Evolutionary conservation across 2,797 vertebrate genomes (phyloP).

Genomic region (Betta splendens): DNA sequence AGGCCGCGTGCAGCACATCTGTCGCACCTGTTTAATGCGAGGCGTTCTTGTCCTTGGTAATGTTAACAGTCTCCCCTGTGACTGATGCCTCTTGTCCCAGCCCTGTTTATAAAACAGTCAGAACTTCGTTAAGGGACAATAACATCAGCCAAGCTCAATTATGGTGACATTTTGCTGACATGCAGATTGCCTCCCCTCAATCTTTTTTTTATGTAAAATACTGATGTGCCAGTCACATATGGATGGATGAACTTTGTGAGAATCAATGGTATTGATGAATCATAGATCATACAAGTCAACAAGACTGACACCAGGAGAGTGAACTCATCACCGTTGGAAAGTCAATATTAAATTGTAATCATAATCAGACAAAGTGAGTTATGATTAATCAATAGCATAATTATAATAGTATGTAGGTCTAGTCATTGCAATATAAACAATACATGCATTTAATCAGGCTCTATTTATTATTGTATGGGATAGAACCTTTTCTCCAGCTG

Average conservation of each 20-base stretch:
- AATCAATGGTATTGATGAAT: conserved; percentile 90
- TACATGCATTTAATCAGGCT: conserved; percentile 56
- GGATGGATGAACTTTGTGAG: conserved; percentile 90
- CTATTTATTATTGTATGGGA: conserved; percentile 38
- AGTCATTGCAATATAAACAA: conserved; percentile 62
- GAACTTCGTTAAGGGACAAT: conserved; percentile 82
- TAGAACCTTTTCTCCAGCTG: no score
- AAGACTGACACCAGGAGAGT: conserved; percentile 86
- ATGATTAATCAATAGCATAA: conserved; percentile 93
- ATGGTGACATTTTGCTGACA: conserved; percentile 85
- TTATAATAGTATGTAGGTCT: conserved; percentile 83
- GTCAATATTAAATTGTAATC: conserved; percentile 93
- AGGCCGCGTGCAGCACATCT: conserved; percentile 47
- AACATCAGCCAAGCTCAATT: conserved; percentile 78
- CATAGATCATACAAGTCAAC: conserved; percentile 89
- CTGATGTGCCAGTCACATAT: conserved; percentile 88
- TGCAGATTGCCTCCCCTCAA: conserved; percentile 81
- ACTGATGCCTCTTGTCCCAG: conserved; percentile 73
- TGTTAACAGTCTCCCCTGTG: conserved; percentile 77
- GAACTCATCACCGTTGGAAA: conserved; percentile 86
- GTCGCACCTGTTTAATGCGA: conserved; percentile 50
- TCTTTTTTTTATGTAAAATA: conserved; percentile 88
- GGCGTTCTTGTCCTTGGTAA: conserved; percentile 74
- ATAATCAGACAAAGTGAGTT: conserved; percentile 93
- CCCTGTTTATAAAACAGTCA: conserved; percentile 82